Evolutionary conservation across 2,888 invertebrate species (phyloP), one percentile per base, ranked within the genome.

Genomic region (Eupithecia vulgata): DNA sequence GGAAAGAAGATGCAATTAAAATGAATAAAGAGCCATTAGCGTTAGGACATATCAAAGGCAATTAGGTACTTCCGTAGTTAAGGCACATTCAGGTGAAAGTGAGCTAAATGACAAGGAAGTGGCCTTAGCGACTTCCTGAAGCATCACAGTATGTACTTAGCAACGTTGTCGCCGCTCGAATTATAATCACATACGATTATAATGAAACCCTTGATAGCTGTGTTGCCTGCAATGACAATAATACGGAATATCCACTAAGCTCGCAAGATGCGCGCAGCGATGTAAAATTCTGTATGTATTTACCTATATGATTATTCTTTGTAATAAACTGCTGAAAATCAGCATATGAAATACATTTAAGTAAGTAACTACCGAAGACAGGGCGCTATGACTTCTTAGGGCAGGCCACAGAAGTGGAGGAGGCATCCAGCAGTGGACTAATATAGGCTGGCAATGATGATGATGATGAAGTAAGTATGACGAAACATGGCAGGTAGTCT

Each of bases 141-240:
- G 25, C 65, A 67, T 69, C 69, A 37, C 61, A 52, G 68, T 48
- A 65, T 62, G 61, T 61, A 61, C 61, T 70, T 64, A 64, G 65
- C 72, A 61, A 73, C 73, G 62, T 48, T 70, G 71, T 72, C 45
- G 17, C 45, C 59, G 48, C 52, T 74, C 52, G 52, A 73, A 69
- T 73, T 64, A 66, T 69, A 73, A 73, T 73, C 72, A 69, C 57
- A 65, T 72, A 52, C 42, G 72, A 35, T 68, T n/a, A 72, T 64
- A 64, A 66, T 68, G 40, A 35, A 65, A 68, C 35, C 65, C 57
- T 67, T 71, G 61, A 48, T 52, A n/a, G 42, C n/a, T 17, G 71
- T 71, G 67, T 71, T 61, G 35, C 71, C 66, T 62, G 40, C 71
- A 40, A 21, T 25, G 5, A n/a, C 12, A 21, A 52, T 21, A 52